These are phyloP conservation scores for Ramphastos sulfuratus DNA, from an alignment of 2,113 vertebrate species.

Conservation along the genomic window DNA sequence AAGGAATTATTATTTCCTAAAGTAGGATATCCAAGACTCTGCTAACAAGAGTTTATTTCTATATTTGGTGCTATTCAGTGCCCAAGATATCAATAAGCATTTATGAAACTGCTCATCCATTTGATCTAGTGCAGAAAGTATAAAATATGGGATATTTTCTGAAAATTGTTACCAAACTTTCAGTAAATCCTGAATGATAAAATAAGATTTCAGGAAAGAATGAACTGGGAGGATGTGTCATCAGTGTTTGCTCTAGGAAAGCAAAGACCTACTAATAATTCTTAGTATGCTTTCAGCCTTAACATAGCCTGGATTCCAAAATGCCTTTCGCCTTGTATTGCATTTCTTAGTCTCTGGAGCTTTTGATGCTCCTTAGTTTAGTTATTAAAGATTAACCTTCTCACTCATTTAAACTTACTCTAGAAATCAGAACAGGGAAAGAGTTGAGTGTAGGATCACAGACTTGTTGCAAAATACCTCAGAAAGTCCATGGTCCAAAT, in stretches of 20 bases:
- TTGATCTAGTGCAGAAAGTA: neutral
- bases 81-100: neutral
- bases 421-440: neutral
- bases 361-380: neutral
- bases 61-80: neutral
- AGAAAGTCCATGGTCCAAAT: neutral
- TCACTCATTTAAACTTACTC: neutral
- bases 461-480: neutral
- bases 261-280: neutral
- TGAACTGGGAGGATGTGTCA: neutral
- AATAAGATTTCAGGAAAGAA: neutral
- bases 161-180: neutral
- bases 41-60: slow-evolving; percentile 28
- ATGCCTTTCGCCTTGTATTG: neutral
- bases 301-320: neutral
- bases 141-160: neutral
- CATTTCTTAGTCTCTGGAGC: neutral
- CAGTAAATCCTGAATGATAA: neutral
- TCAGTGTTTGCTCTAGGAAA: neutral
- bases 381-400: neutral
- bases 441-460: neutral
- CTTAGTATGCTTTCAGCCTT: neutral
- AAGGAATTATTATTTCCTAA: slow-evolving; percentile 39
- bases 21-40: neutral
- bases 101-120: neutral